Evolutionary conservation across 2,888 invertebrate genomes (phyloP).

Genomic region (Melinopterus prodromus): DNA sequence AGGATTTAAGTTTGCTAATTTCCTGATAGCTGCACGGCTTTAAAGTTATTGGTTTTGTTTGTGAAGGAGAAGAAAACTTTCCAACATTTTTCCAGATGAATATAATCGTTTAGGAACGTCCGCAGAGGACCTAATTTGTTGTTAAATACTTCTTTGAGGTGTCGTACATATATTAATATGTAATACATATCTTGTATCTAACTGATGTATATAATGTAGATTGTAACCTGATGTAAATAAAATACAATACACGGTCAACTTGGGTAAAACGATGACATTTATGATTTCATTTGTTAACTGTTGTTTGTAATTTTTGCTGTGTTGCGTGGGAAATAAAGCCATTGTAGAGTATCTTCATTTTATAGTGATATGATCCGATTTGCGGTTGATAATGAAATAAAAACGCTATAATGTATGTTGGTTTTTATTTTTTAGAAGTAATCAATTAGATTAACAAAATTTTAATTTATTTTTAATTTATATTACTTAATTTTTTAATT

Average conservation of each 20-base stretch:
- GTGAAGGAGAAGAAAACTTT: background rate
- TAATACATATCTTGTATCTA: conserved; percentile 11
- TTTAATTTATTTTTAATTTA: background rate
- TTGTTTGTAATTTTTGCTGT: conserved; percentile 16
- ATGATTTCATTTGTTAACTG: conserved; percentile 8
- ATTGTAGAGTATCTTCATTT: conserved; percentile 18
- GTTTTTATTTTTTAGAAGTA: conserved; percentile 28
- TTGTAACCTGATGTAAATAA: conserved; percentile 12
- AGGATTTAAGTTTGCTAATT: background rate
- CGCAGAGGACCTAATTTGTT: background rate
- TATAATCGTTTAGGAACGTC: background rate
- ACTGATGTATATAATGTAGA: conserved; percentile 13
- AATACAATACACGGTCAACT: conserved; percentile 10
- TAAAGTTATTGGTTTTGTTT: background rate
- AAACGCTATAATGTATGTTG: conserved; percentile 20
- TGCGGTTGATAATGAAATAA: conserved; percentile 15
- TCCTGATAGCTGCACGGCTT: background rate
- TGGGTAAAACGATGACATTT: conserved; percentile 13
- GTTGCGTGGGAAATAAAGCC: conserved; percentile 11
- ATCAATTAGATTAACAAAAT: background rate
- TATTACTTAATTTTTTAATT: background rate
- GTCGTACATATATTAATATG: background rate
- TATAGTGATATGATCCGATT: conserved; percentile 11
- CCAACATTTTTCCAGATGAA: background rate
- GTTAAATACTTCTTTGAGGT: background rate